phyloP scores from a whole-genome alignment of 2,113 vertebrate genomes.

The Terrapene triunguis region DNA sequence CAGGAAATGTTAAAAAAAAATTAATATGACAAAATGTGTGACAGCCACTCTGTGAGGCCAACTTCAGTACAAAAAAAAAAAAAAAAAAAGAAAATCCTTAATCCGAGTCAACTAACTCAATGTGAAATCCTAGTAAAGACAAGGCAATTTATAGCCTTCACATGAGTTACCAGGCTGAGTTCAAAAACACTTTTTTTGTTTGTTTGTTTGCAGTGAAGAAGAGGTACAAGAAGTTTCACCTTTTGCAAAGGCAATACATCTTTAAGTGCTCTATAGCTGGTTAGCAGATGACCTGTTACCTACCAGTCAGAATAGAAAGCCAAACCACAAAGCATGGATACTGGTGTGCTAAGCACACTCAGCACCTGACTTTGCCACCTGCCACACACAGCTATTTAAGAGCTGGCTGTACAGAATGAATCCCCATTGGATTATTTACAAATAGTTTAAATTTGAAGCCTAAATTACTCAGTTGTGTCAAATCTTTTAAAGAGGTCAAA shows the following conservation, averaged over 20 bases:
- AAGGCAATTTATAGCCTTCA: background rate
- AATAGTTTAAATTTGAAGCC: accelerated
- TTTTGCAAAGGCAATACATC: background rate
- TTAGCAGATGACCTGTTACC: background rate
- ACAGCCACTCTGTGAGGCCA: background rate
- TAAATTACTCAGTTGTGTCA: background rate
- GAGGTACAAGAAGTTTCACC: too few relatives aligned
- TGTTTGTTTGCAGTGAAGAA: background rate
- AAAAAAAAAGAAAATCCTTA: background rate
- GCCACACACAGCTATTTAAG: background rate
- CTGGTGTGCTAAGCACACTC: background rate
- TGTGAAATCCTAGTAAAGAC: background rate
- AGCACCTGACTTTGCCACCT: background rate
- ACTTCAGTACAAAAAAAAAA: background rate
- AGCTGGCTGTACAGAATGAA: background rate
- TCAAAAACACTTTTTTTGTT: background rate
- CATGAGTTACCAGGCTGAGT: background rate
- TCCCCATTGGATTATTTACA: background rate
- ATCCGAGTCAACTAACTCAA: background rate
- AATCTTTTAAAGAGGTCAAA: accelerated
- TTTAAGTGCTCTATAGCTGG: background rate
- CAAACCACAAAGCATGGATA: background rate
- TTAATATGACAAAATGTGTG: background rate
- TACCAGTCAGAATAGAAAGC: background rate
- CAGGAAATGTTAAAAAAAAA: background rate